A percentile compares a stretch with the other conserved stretches of the same genome.
Conservation (phyloP, 2,797 vertebrate species). For the Chelidonichthys spinosus region DNA sequence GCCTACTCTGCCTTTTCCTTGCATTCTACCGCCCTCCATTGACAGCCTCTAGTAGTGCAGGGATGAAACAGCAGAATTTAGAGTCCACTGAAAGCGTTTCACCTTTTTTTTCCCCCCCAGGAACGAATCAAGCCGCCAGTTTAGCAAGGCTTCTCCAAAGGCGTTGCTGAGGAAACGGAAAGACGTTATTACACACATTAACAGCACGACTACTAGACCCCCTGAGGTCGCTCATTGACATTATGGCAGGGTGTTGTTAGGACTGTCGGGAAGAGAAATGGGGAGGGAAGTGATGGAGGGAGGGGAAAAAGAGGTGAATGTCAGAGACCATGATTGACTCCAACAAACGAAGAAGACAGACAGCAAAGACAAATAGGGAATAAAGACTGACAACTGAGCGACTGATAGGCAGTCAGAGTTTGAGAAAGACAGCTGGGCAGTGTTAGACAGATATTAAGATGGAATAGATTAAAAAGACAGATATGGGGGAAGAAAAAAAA, state of each 20-base stretch:
- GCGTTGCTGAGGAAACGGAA: conserved; percentile 71
- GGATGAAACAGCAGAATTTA: conserved; percentile 79
- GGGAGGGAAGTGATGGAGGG: conserved; percentile 1
- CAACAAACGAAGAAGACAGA: conserved; percentile 46
- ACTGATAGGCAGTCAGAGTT: conserved; percentile 12
- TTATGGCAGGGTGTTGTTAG: conserved; percentile 56
- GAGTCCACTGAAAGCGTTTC: conserved; percentile 40
- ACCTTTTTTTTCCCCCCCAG: conserved; percentile 29
- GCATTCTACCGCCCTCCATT: conserved; percentile 79
- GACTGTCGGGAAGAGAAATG: conserved; percentile 12
- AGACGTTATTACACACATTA: conserved; percentile 73
- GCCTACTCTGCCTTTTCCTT: conserved; percentile 49
- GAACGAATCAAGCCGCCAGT: conserved; percentile 53
- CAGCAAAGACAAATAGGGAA: conserved; percentile 48
- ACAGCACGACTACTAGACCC: conserved; percentile 51
- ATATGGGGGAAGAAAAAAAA: background rate
- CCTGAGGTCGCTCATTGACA: conserved; percentile 58
- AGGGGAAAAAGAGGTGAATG: conserved; percentile 7
- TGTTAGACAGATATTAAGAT: conserved; percentile 45
- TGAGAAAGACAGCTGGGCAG: conserved; percentile 42
- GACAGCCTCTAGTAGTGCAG: conserved; percentile 61
- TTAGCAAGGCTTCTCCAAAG: conserved; percentile 53
- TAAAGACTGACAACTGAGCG: conserved; percentile 50
- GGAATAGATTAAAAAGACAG: conserved; percentile 30
- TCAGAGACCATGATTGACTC: conserved; percentile 39